phyloP scores from a whole-genome alignment of 2,888 invertebrate species.

The Eilema griseolum region DNA sequence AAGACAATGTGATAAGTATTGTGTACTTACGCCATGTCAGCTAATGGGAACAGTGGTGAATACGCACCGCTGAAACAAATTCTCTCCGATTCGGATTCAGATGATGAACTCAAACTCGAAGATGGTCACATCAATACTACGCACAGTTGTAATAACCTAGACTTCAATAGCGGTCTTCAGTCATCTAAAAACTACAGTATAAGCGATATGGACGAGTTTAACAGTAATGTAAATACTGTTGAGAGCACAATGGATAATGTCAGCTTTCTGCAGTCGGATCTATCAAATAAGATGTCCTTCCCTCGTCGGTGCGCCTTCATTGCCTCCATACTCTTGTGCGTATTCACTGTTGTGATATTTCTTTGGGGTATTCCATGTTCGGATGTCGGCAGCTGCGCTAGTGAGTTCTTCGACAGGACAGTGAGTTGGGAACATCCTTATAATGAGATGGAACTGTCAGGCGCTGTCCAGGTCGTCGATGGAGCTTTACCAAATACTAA shows the following conservation, averaged over 20 bases:
- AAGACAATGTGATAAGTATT: conserved; percentile 21
- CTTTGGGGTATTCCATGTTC: conserved; percentile 92
- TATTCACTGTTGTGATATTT: conserved; percentile 91
- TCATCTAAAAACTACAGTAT: conserved; percentile 80
- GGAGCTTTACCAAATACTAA: conserved; percentile 88
- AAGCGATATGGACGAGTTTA: conserved; percentile 82
- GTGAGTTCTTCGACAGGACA: conserved; percentile 86
- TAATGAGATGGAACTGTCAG: conserved; percentile 90
- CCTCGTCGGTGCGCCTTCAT: conserved; percentile 90
- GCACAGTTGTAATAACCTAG: conserved; percentile 79
- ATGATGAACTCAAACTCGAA: conserved; percentile 87
- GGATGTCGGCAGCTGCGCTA: conserved; percentile 89
- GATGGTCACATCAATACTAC: conserved; percentile 72
- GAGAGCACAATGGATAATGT: conserved; percentile 84
- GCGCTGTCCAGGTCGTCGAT: conserved; percentile 90
- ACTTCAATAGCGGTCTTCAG: conserved; percentile 79
- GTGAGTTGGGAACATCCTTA: conserved; percentile 90
- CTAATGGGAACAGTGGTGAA: conserved; percentile 82
- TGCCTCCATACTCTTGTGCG: conserved; percentile 90
- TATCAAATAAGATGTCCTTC: conserved; percentile 88
- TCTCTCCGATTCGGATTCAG: conserved; percentile 92
- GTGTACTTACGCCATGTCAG: conserved; percentile 70
- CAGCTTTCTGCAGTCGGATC: conserved; percentile 80
- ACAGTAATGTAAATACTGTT: conserved; percentile 79
- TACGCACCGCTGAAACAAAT: conserved; percentile 93